phyloP scores from a whole-genome alignment of 2,797 vertebrate species.

The Potorous gilbertii region DNA sequence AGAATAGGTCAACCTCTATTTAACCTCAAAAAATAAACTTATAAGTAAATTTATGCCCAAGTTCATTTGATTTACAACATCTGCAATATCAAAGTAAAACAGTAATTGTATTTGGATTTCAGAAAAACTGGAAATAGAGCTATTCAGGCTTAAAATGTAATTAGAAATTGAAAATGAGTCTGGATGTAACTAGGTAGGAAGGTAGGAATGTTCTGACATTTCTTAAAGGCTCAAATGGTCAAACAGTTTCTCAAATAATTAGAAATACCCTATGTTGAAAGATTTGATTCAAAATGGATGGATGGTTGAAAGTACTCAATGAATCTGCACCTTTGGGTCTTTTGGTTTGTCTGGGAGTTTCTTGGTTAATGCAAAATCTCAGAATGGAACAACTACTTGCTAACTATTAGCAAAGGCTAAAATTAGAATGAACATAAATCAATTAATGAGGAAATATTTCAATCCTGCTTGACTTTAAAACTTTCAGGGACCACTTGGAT shows the following conservation, averaged over 20 bases:
- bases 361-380: not conserved
- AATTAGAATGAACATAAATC: not conserved
- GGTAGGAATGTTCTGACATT: slow-evolving; percentile 45
- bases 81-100: slow-evolving; percentile 40
- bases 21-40: slow-evolving; percentile 42
- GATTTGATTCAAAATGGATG: slow-evolving; percentile 25
- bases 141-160: slow-evolving; percentile 35
- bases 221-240: slow-evolving; percentile 41
- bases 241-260: slow-evolving; percentile 48
- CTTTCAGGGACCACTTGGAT: not conserved
- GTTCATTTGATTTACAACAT: slow-evolving; percentile 45
- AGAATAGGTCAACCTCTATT: slow-evolving; percentile 41
- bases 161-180: slow-evolving; percentile 35
- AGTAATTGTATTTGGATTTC: slow-evolving; percentile 34
- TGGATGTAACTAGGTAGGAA: slow-evolving; percentile 7
- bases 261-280: slow-evolving; percentile 26
- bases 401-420: not conserved
- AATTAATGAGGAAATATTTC: not conserved
- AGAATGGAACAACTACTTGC: not conserved
- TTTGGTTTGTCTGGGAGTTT: not conserved
- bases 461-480: slow-evolving; percentile 17
- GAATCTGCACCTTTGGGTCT: not conserved
- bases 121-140: slow-evolving; percentile 48
- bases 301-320: not conserved
- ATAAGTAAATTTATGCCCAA: slow-evolving; percentile 10